A percentile compares a stretch with the other conserved stretches of the same genome.
Conservation (phyloP, 2,888 invertebrate genomes). For the Ormyrus nitidulus region DNA sequence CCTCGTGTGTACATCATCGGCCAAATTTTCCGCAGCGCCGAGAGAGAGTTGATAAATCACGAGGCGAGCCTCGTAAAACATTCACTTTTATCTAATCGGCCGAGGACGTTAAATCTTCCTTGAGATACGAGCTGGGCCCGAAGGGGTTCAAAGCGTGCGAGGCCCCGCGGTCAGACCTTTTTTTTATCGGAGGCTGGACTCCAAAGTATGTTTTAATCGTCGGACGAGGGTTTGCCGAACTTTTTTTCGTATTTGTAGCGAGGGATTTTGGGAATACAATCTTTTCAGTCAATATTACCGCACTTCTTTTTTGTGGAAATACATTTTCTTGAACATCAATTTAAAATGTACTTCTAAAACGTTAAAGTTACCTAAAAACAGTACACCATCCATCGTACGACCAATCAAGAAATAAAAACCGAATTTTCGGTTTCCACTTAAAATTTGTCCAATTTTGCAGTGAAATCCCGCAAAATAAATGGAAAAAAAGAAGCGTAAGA, state of each 20-base stretch:
- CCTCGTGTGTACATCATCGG: constrained; percentile 63
- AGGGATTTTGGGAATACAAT: not conserved
- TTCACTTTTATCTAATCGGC: constrained; percentile 48
- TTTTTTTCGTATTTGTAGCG: not conserved
- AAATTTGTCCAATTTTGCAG: too few relatives aligned
- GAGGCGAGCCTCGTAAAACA: constrained; percentile 38
- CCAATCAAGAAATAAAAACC: too few relatives aligned
- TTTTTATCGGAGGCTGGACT: constrained; percentile 6
- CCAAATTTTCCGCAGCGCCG: constrained; percentile 34
- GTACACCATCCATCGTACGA: too few relatives aligned
- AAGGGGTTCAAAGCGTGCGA: not conserved
- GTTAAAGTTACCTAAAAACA: too few relatives aligned
- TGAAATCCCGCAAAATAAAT: constrained; percentile 8
- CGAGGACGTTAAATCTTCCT: constrained; percentile 46
- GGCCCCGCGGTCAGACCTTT: not conserved
- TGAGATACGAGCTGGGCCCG: not conserved
- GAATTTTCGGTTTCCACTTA: too few relatives aligned
- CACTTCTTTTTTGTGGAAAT: not conserved
- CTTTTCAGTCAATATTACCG: not conserved
- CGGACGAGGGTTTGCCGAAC: not conserved
- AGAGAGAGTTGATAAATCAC: constrained; percentile 44
- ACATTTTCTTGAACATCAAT: too few relatives aligned
- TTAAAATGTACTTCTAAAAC: too few relatives aligned
- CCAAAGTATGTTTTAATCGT: constrained; percentile 45
- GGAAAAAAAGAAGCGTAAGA: too few relatives aligned